Conservation (phyloP, 2,797 vertebrate species). For the Mycteria americana region DNA sequence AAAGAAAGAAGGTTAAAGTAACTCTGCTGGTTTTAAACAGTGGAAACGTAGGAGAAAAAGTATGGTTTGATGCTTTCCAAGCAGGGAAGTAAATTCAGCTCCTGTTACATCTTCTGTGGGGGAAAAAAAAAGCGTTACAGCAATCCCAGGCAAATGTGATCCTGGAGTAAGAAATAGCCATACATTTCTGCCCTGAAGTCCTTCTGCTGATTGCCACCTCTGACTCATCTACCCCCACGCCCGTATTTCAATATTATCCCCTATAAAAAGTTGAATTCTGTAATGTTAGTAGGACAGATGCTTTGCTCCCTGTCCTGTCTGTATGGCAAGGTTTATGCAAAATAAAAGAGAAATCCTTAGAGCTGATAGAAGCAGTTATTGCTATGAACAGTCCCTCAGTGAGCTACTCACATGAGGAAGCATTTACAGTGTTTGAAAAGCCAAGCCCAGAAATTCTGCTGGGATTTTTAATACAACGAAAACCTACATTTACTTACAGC, state of each 20-base stretch:
- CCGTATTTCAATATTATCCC: neutral
- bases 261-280: neutral
- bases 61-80: neutral
- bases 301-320: neutral
- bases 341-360: neutral
- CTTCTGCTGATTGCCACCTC: neutral
- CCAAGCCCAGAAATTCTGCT: neutral
- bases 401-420: neutral
- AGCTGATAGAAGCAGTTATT: neutral
- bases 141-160: neutral
- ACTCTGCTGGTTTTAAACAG: neutral
- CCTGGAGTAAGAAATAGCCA: neutral
- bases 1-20: neutral
- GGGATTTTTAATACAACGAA: neutral
- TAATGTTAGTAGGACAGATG: neutral
- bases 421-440: neutral
- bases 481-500: neutral
- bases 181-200: neutral
- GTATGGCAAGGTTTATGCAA: neutral
- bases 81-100: neutral
- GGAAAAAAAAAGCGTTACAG: neutral
- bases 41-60: neutral
- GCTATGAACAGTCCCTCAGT: neutral
- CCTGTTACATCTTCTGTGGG: neutral
- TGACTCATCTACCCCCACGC: fast-evolving